A percentile compares a stretch with the other conserved stretches of the same genome.
Conservation (phyloP, 2,113 vertebrate species). For the Oceanodroma tethys region DNA sequence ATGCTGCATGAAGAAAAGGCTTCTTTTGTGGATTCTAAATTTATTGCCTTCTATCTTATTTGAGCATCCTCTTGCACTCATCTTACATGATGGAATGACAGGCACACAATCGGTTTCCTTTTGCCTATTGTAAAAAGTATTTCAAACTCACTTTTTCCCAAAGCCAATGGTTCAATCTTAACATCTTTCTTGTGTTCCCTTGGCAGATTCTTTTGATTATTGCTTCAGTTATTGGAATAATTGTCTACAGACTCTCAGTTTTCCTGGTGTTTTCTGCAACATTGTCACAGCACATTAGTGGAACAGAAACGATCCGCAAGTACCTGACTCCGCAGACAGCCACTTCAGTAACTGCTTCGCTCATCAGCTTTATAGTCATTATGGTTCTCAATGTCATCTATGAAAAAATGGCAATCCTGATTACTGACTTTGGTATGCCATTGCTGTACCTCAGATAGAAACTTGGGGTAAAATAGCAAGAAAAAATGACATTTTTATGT, state of each 20-base stretch:
- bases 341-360: slow-evolving; percentile 87
- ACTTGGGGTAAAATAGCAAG: not conserved
- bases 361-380: slow-evolving; percentile 91
- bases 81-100: not conserved
- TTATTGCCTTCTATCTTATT: not conserved
- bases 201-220: slow-evolving; percentile 88
- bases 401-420: slow-evolving; percentile 90
- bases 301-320: slow-evolving; percentile 81
- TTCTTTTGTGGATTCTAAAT: not conserved
- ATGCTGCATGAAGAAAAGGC: not conserved
- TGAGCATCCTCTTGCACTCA: not conserved
- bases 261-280: slow-evolving; percentile 84
- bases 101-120: not conserved
- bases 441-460: not conserved
- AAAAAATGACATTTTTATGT: not conserved
- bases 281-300: slow-evolving; percentile 70
- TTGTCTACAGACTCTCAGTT: slow-evolving; percentile 88
- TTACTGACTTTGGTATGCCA: slow-evolving; percentile 87
- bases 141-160: not conserved
- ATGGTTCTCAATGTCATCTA: slow-evolving; percentile 92
- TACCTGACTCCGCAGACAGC: slow-evolving; percentile 92
- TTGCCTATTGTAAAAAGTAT: not conserved
- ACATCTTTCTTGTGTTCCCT: not conserved
- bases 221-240: slow-evolving; percentile 89
- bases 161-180: not conserved